Percentiles rank a stretch among this genome's conserved stretches.
Conservation (phyloP, 1,140 invertebrate species). For the Drosophila ogumai region DNA sequence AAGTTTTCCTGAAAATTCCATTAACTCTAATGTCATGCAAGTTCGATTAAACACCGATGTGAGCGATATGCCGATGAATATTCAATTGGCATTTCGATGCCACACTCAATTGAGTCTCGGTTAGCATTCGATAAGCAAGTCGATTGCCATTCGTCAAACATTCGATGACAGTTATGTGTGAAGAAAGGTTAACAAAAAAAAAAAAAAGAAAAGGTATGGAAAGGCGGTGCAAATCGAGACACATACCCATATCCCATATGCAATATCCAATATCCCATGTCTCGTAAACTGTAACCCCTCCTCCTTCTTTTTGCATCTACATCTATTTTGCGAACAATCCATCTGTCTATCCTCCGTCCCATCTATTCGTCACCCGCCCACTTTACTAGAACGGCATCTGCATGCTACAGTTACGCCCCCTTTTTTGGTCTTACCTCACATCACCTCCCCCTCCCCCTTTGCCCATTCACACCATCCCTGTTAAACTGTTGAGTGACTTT, state of each 20-base stretch:
- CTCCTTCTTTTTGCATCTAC: slow-evolving; percentile 1
- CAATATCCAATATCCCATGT: not conserved
- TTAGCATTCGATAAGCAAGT: slow-evolving; percentile 31
- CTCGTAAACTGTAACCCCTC: not conserved
- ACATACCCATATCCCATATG: slow-evolving; percentile 14
- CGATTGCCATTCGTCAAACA: slow-evolving; percentile 28
- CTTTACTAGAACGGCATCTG: slow-evolving; percentile 21
- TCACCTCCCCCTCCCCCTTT: too few species aligned
- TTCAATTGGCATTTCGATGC: slow-evolving; percentile 12
- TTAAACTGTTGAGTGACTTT: slow-evolving; percentile 80
- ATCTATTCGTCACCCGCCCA: slow-evolving; percentile 33
- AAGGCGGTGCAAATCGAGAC: not conserved
- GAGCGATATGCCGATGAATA: not conserved
- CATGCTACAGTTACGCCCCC: slow-evolving; percentile 11
- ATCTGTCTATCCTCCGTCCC: slow-evolving; percentile 28
- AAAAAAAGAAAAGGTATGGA: not conserved
- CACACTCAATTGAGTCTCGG: slow-evolving; percentile 31
- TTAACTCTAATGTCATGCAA: not conserved
- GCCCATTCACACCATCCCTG: slow-evolving; percentile 35
- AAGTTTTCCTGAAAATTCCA: not conserved
- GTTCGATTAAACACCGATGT: slow-evolving; percentile 1
- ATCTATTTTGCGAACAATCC: slow-evolving; percentile 22
- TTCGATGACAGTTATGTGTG: not conserved
- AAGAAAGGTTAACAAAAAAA: not conserved
- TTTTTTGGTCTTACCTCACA: not conserved